These are phyloP conservation scores for Micronycteris hirsuta DNA, from an alignment of 2,113 vertebrate species.

Conservation along the genomic window DNA sequence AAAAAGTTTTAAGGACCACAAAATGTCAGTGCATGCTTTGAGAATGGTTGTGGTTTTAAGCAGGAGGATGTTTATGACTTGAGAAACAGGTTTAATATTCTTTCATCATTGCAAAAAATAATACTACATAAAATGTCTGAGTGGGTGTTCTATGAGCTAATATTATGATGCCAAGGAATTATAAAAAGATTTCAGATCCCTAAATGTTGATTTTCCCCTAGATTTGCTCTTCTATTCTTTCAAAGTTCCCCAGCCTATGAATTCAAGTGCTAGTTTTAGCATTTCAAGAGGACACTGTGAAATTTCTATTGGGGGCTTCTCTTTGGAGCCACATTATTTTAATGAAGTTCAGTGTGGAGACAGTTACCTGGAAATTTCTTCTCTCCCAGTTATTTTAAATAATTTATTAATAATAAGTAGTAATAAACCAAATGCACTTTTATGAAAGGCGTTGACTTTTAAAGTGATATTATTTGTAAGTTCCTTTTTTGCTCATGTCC, in stretches of 20 bases:
- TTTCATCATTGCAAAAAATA: not conserved
- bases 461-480: constrained; percentile 2
- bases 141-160: not conserved
- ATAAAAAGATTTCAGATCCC: constrained; percentile 20
- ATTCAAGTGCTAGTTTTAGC: constrained; percentile 21
- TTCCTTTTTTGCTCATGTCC: constrained; percentile 4
- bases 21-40: not conserved
- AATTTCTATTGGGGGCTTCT: constrained; percentile 33
- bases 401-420: constrained; percentile 53
- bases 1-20: not conserved
- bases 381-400: constrained; percentile 44
- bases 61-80: not conserved
- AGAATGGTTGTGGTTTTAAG: not conserved
- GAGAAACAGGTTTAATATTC: constrained; percentile 58
- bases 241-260: not conserved
- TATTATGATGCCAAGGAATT: not conserved
- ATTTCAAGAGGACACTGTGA: constrained; percentile 17
- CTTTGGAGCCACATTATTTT: constrained; percentile 27
- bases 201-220: not conserved
- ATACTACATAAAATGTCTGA: not conserved
- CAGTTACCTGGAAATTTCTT: constrained; percentile 8
- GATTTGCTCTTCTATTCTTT: not conserved
- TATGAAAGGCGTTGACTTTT: constrained; percentile 9
- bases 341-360: constrained; percentile 26
- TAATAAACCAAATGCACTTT: constrained; percentile 14